Evolutionary conservation across 2,888 invertebrate genomes (phyloP).

Genomic region (Agrochola lychnidis): DNA sequence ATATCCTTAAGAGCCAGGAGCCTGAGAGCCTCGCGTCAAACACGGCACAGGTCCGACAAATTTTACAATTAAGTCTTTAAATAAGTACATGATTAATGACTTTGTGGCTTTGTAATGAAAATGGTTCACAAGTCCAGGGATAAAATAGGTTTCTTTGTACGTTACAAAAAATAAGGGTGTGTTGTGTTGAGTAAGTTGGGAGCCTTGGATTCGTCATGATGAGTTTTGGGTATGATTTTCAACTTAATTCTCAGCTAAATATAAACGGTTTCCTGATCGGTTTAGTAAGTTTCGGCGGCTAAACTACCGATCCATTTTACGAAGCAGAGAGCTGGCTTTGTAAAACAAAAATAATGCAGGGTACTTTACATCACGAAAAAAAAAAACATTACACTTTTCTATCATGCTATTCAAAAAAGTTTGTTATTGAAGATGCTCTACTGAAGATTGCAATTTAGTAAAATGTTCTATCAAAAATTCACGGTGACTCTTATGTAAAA

Average conservation of each 20-base stretch:
- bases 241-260: neutral
- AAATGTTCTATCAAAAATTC: neutral
- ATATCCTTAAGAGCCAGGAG: slow-evolving; percentile 49
- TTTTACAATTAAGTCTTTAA: slow-evolving; percentile 63
- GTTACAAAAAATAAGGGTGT: slow-evolving; percentile 3
- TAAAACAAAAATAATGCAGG: neutral
- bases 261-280: neutral
- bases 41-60: slow-evolving; percentile 59
- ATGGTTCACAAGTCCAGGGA: slow-evolving; percentile 33
- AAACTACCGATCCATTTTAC: neutral
- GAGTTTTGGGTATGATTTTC: slow-evolving; percentile 11
- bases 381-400: too few relatives aligned
- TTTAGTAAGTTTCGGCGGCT: neutral
- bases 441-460: neutral
- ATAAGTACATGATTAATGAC: slow-evolving; percentile 65
- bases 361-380: neutral
- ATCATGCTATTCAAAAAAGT: too few relatives aligned
- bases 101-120: slow-evolving; percentile 42
- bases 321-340: neutral
- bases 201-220: neutral
- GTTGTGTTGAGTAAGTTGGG: slow-evolving; percentile 8
- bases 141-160: slow-evolving; percentile 38
- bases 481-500: neutral
- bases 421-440: neutral
- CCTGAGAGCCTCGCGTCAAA: slow-evolving; percentile 47